Evolutionary conservation across 1,140 invertebrate genomes (phyloP), one percentile per base, ranked within the genome.

Genomic region (Drosophila ficusphila): DNA sequence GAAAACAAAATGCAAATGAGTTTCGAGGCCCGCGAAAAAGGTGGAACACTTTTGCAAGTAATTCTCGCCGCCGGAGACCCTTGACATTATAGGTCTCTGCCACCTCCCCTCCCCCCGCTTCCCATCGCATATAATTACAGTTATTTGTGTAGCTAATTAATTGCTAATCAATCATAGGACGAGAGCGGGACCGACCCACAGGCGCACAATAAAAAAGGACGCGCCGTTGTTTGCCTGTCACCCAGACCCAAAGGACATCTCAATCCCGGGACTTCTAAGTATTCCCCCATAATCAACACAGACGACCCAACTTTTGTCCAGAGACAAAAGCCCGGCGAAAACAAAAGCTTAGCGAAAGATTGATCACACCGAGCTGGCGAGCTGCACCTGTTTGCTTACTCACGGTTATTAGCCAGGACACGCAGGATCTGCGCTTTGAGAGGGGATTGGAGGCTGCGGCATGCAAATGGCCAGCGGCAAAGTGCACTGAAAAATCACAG

Each of bases 141-240:
- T 83, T 88, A 88, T 88, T 88, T 88, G 83, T 88, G 83, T 83
- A 88, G 83, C 83, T 88, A 88, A 88, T 88, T 88, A 88, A 88
- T 88, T 88, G 83, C 83, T 88, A 88, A 88, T 88, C 83, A 88
- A 88, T 88, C 83, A 88, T 89, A 79, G 85, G 73, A 51, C 65
- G 48, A 72, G 60, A 67, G 56, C 56, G 60, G 47, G 41, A 61
- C 60, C 23, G 31, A n/a, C 60, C 16, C 60, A 14, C 19, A 33
- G 46, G 61, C 61, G 39, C 62, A 68, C 53, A 77, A 73, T 60
- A 83, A 70, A 76, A 71, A 83, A 83, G 69, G 68, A 79, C 70
- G 21, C 49, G 58, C 62, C 76, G 74, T 68, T 88, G 60, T 58
- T 77, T 76, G 67, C 52, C 56, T 79, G 62, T 75, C 70, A 51